Base-by-base conservation (phyloP, 1,140 invertebrate genomes). In the Saccostrea echinata region DNA sequence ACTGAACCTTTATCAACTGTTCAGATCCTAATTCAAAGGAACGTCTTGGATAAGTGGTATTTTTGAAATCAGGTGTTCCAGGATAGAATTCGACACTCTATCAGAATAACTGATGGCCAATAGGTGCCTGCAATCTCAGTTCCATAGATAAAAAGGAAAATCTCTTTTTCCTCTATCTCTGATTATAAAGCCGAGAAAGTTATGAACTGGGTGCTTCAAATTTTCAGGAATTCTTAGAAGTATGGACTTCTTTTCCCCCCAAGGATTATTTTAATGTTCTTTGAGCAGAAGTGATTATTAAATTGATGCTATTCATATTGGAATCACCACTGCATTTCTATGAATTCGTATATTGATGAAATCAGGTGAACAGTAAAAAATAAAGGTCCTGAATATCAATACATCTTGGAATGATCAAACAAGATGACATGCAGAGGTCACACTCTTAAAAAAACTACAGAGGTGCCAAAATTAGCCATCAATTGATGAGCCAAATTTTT, bases 1-100 rank as follows among this genome's bases (percentile, higher is more conserved):
- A 76, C 68, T 33, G 30, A 33, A 76, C 16, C 27, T 76, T 33
- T 30, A 76, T 76, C 68, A 43, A 76, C 68, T 6, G 43, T 76
- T 27, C 68, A 30, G 27, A 76, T 76, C n/a, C 30, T 76, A 76
- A 76, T 76, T 76, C 68, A 76, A 76, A 76, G 68, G 27, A 76
- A 27, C 68, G 27, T 33, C 68, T 16, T 76, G 68, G 27, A 76
- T 76, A 16, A 30, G 27, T 76, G 68, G 68, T 33, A 76, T 27
- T 16, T 76, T 76, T 76, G 27, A 30, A 76, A 76, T 76, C 68
- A 76, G 68, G 68, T 76, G 68, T 76, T 76, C 27, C 6, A 18
- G 30, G 27, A 61, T 61, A 18, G 55, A 61, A 61, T 21, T 61
- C 16, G 2, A 61, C 16, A 61, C 55, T 21, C 55, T 21, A 61